Evolutionary conservation across 2,888 invertebrate genomes (phyloP).

Genomic region (Plemyria rubiginata): DNA sequence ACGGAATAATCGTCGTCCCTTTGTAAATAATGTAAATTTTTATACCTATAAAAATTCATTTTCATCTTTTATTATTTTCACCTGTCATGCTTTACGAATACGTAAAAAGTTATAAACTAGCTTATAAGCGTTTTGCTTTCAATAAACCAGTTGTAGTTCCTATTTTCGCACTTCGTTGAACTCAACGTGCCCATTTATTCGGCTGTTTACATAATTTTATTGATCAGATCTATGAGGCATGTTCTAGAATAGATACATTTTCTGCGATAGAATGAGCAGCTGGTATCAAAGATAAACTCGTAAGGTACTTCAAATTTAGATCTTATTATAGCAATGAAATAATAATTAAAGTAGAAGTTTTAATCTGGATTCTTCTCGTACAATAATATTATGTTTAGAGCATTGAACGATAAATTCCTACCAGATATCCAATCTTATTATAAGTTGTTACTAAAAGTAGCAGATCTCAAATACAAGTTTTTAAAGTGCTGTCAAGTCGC

Average conservation of each 20-base stretch:
- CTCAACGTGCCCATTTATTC: conserved; percentile 37
- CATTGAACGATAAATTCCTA: conserved; percentile 10
- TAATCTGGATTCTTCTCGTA: conserved; percentile 6
- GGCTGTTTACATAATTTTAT: conserved; percentile 45
- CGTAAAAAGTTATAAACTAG: conserved; percentile 30
- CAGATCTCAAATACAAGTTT: conserved; percentile 13
- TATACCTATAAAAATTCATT: conserved; percentile 53
- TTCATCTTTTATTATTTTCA: conserved; percentile 25
- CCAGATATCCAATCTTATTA: conserved; percentile 13
- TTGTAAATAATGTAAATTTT: conserved; percentile 54
- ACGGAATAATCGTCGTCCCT: conserved; percentile 36
- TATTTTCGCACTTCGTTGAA: conserved; percentile 53
- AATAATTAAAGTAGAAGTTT: conserved; percentile 11
- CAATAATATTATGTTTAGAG: conserved; percentile 1
- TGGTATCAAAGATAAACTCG: conserved; percentile 5
- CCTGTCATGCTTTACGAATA: conserved; percentile 47
- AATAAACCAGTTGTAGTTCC: conserved; percentile 56
- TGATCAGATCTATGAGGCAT: conserved; percentile 31
- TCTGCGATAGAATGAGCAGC: conserved; percentile 3
- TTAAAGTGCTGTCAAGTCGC: background rate
- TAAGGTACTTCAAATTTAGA: conserved; percentile 9
- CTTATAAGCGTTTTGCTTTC: conserved; percentile 36
- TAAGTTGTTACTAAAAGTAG: conserved; percentile 10
- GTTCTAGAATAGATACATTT: conserved; percentile 15
- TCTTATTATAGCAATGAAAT: conserved; percentile 13